These are phyloP conservation scores for Mobula hypostoma DNA, from an alignment of 2,113 vertebrate genomes.

Conservation along the genomic window DNA sequence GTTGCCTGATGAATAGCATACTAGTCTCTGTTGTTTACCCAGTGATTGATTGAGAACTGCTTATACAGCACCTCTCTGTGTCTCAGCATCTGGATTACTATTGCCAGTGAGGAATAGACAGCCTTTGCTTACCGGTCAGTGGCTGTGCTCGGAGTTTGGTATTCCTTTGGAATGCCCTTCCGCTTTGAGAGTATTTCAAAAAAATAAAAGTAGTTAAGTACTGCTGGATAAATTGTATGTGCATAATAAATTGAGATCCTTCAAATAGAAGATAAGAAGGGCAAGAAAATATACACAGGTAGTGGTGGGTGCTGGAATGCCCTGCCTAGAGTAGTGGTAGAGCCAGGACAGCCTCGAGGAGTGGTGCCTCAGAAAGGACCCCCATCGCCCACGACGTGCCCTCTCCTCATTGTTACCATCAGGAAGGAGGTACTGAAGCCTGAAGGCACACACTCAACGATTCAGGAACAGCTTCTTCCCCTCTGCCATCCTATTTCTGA, in stretches of 20 bases:
- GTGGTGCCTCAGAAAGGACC: too few species aligned
- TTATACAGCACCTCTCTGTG: not conserved
- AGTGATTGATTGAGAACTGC: constrained; percentile 14
- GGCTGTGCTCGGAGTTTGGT: not conserved
- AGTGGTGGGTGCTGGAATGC: too few species aligned
- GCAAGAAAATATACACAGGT: too few species aligned
- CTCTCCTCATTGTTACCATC: too few species aligned
- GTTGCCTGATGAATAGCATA: not conserved
- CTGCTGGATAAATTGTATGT: not conserved
- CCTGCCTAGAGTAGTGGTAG: too few species aligned
- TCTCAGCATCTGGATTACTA: constrained; percentile 25
- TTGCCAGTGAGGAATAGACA: not conserved
- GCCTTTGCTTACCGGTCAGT: not conserved
- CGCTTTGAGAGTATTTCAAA: not conserved
- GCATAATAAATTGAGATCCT: not conserved
- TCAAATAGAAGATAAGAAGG: too few species aligned
- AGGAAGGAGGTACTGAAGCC: too few species aligned
- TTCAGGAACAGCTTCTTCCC: too few species aligned
- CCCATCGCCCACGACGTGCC: too few species aligned
- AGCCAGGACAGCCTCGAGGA: too few species aligned
- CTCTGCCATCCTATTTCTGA: too few species aligned
- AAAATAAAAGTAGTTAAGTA: not conserved
- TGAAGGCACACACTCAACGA: too few species aligned
- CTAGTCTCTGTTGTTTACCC: not conserved
- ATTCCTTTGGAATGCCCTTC: not conserved